Conservation (phyloP, 2,888 invertebrate genomes). For the Homarus gammarus region DNA sequence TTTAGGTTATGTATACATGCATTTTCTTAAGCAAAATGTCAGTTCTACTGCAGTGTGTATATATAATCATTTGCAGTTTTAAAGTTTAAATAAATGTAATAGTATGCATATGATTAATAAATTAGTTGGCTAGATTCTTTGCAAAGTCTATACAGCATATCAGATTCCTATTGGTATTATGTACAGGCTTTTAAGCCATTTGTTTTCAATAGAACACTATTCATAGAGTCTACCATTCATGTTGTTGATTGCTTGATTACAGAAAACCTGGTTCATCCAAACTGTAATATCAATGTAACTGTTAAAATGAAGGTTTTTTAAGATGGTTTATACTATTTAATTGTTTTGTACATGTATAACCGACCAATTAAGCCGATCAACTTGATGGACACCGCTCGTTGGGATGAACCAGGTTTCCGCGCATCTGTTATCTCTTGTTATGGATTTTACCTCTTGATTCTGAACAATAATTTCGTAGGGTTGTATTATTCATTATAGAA, state of each 20-base stretch:
- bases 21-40: slow-evolving; percentile 12
- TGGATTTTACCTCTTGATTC: slow-evolving; percentile 65
- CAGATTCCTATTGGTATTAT: slow-evolving; percentile 63
- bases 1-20: slow-evolving; percentile 29
- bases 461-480: slow-evolving; percentile 66
- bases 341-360: slow-evolving; percentile 12
- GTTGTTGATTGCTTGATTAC: slow-evolving; percentile 68
- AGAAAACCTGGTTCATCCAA: slow-evolving; percentile 65
- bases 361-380: not conserved
- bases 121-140: slow-evolving; percentile 62
- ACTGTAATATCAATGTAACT: slow-evolving; percentile 23
- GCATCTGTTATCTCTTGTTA: slow-evolving; percentile 68
- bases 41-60: slow-evolving; percentile 34
- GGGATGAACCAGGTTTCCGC: slow-evolving; percentile 60
- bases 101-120: slow-evolving; percentile 38
- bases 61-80: slow-evolving; percentile 43
- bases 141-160: slow-evolving; percentile 67
- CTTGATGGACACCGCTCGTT: not conserved
- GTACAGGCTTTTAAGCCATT: slow-evolving; percentile 48
- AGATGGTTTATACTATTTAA: slow-evolving; percentile 4
- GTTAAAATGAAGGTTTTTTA: slow-evolving; percentile 27
- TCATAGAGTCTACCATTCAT: slow-evolving; percentile 63
- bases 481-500: slow-evolving; percentile 68
- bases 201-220: slow-evolving; percentile 59
- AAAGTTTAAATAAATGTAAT: slow-evolving; percentile 37